Evolutionary conservation across 2,113 vertebrate species (phyloP), one percentile per base, ranked within the genome.

Genomic region (Sphaerodactylus townsendi): DNA sequence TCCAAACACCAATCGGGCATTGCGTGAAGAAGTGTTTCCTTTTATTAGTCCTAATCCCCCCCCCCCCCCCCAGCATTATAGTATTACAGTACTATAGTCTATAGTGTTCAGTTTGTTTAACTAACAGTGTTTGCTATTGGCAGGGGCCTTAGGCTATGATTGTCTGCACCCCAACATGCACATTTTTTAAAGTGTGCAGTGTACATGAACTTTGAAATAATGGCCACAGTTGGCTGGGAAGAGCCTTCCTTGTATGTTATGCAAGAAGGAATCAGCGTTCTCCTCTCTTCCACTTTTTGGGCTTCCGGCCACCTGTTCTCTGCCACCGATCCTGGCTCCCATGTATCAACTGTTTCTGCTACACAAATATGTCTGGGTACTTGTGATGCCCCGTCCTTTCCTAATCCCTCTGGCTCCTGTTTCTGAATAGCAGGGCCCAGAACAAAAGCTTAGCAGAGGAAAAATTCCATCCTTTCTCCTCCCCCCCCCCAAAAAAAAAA

Each of bases 401-500:
- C 66, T 84, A 84, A 84, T 84, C 75, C 53, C 53, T 78, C 75
- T 84, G 83, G 66, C 83, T 84, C 81, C 75, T 44, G 30, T 72
- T 78, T n/a, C 83, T 71, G 71, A 78, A 78, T 84, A 84, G 66
- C 75, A 71, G 3, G 56, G 66, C 13, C 39, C 19, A 39, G 62
- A 77, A 69, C 65, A 84, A 77, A 70, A 74, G 11, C 37, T 21
- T 14, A n/a, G 23, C 5, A 9, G 15, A 41, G 39, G 80, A 50
- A 35, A 62, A 33, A 59, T 84, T 69, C 13, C 33, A 30, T n/a
- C 46, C 73, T 25, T 11, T 11, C 13, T 30, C 10, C 5, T 33
- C 66, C 30, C 39, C 37, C 6, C 4, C 15, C 41, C 28, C n/a
- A 15, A 3, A 3, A 66, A 66, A 66, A 66, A 13, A 1, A 59